phyloP scores from a whole-genome alignment of 64 coral and sea anemone genomes.

The Catalaphyllia jardinei region DNA sequence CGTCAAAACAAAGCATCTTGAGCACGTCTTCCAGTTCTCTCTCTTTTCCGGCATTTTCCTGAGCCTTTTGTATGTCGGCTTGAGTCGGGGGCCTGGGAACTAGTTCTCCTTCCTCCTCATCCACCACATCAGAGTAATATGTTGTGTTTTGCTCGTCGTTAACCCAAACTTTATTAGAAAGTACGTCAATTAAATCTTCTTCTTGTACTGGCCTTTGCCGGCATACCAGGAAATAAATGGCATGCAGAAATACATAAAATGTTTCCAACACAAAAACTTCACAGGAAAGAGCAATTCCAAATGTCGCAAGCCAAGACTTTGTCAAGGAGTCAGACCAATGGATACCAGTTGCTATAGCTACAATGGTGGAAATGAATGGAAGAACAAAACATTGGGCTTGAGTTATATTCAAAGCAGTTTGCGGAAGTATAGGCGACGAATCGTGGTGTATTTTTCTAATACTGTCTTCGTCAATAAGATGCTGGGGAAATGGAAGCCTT shows the following conservation, averaged over 20 bases:
- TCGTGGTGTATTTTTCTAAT: background rate
- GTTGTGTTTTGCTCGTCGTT: constrained; percentile 50
- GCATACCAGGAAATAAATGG: constrained; percentile 52
- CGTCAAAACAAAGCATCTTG: constrained; percentile 53
- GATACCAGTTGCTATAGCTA: constrained; percentile 11
- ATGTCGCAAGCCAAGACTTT: constrained; percentile 50
- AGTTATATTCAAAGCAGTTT: background rate
- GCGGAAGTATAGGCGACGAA: background rate
- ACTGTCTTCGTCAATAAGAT: constrained; percentile 31
- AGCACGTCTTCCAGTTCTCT: constrained; percentile 65
- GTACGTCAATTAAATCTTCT: constrained; percentile 50
- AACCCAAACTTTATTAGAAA: constrained; percentile 59
- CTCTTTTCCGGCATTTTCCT: constrained; percentile 37
- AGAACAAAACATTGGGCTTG: constrained; percentile 25
- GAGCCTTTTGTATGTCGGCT: constrained; percentile 37
- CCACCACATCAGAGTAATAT: constrained; percentile 61
- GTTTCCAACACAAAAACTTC: constrained; percentile 52
- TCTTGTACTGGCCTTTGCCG: constrained; percentile 42
- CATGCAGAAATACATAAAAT: constrained; percentile 22
- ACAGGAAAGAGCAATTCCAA: background rate
- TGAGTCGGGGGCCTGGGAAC: constrained; percentile 47
- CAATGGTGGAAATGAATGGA: background rate
- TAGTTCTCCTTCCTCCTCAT: background rate
- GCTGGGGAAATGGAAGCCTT: constrained; percentile 51
- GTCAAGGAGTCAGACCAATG: constrained; percentile 21